These are phyloP conservation scores for Pluvianellus socialis DNA, from an alignment of 2,113 vertebrate species.

Conservation along the genomic window DNA sequence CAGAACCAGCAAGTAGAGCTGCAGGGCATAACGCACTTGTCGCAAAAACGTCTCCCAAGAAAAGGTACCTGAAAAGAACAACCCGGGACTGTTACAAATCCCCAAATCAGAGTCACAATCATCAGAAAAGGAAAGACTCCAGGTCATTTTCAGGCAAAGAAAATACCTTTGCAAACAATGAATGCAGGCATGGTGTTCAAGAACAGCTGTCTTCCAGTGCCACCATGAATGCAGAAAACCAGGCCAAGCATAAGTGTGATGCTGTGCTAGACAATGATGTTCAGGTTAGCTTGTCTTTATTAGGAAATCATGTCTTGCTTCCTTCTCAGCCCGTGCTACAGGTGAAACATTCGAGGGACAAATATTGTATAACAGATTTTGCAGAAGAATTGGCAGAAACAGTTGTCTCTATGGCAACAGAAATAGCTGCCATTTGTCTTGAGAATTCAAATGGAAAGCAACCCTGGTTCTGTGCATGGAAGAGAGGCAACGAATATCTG, in stretches of 20 bases:
- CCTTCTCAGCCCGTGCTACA: constrained; percentile 66
- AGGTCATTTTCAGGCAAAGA: constrained; percentile 45
- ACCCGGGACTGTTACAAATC: constrained; percentile 36
- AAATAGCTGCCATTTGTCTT: constrained; percentile 95
- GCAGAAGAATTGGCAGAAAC: constrained; percentile 94
- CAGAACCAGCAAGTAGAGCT: neutral
- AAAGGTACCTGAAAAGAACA: constrained; percentile 51
- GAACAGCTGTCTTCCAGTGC: constrained; percentile 46
- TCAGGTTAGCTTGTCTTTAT: constrained; percentile 68
- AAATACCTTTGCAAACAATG: neutral
- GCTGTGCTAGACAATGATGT: constrained; percentile 59
- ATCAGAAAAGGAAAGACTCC: constrained; percentile 26
- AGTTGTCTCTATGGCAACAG: constrained; percentile 97
- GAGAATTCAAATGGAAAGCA: constrained; percentile 96
- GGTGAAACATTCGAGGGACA: constrained; percentile 77
- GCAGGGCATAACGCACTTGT: neutral
- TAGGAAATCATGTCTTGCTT: constrained; percentile 75
- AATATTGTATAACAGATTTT: constrained; percentile 86
- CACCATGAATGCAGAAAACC: neutral
- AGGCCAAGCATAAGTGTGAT: constrained; percentile 52
- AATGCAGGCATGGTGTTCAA: constrained; percentile 27
- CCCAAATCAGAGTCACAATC: neutral
- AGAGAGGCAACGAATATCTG: constrained; percentile 81
- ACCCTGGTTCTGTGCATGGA: constrained; percentile 96
- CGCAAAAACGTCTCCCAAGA: constrained; percentile 54